phyloP scores from a whole-genome alignment of 2,888 invertebrate genomes.

The Dryomyza anilis region DNA sequence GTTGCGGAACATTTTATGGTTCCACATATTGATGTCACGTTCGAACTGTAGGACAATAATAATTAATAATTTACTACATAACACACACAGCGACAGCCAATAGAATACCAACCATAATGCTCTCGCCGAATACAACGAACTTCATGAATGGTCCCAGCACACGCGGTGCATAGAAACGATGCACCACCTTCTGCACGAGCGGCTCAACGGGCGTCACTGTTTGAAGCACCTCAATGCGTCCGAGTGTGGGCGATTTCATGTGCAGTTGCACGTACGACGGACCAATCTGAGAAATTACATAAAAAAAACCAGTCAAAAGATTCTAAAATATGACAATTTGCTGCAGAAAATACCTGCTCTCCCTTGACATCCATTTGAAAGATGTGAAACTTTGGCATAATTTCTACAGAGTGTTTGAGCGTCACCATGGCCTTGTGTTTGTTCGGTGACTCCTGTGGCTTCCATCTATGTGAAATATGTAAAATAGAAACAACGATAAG shows the following conservation, averaged over 20 bases:
- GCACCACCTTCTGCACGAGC: slow-evolving; percentile 75
- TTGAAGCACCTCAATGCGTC: slow-evolving; percentile 71
- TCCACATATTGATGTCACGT: slow-evolving; percentile 86
- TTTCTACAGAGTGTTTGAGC: slow-evolving; percentile 69
- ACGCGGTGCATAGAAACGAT: slow-evolving; percentile 74
- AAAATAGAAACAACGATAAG: too few species aligned
- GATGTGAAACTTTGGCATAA: slow-evolving; percentile 66
- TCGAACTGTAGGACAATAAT: slow-evolving; percentile 69
- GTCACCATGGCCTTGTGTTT: slow-evolving; percentile 70
- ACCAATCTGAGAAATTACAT: slow-evolving; percentile 64
- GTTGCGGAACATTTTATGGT: slow-evolving; percentile 76
- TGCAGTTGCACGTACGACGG: slow-evolving; percentile 78
- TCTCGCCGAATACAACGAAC: slow-evolving; percentile 72
- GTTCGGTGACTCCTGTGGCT: slow-evolving; percentile 52
- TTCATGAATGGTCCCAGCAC: slow-evolving; percentile 70
- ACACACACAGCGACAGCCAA: background rate
- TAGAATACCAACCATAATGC: slow-evolving; percentile 66
- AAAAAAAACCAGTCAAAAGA: background rate
- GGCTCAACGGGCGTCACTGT: slow-evolving; percentile 81
- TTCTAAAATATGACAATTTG: background rate
- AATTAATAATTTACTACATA: background rate
- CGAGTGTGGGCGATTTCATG: slow-evolving; percentile 65
- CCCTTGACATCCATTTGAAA: slow-evolving; percentile 69
- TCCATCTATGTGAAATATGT: slow-evolving; percentile 61
- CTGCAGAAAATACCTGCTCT: slow-evolving; percentile 66